A percentile compares a stretch with the other conserved stretches of the same genome.
Evolutionary conservation across 2,113 vertebrate genomes (phyloP).

Genomic region (Brachypodius melanocephalos): DNA sequence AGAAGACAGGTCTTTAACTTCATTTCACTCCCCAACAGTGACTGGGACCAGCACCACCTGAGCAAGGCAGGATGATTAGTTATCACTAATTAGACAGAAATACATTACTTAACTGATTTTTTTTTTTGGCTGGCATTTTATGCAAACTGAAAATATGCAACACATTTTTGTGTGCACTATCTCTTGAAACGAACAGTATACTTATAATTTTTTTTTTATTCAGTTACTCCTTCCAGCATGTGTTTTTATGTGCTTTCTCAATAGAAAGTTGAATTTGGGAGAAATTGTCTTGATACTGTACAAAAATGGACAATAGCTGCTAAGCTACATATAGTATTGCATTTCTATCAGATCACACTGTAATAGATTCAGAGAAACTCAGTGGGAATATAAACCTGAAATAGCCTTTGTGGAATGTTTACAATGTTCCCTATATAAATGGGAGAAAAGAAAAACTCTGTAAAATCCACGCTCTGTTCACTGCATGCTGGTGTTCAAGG

Average conservation of each 20-base stretch:
- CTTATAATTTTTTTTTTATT: neutral
- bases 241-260: neutral
- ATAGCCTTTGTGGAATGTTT: conserved; percentile 16
- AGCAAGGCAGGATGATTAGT: neutral
- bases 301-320: neutral
- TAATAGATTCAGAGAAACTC: neutral
- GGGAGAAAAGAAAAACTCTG: neutral
- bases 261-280: neutral
- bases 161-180: neutral
- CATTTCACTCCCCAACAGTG: neutral
- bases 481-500: neutral
- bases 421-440: neutral
- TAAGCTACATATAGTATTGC: neutral
- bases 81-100: neutral
- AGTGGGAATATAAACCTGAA: conserved; percentile 16
- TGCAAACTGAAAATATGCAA: neutral
- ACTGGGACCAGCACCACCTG: neutral
- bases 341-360: neutral
- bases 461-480: neutral
- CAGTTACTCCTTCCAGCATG: neutral
- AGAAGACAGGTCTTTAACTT: neutral
- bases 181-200: neutral
- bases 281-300: neutral
- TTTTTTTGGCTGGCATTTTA: neutral
- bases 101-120: neutral